Percentiles rank a stretch among this genome's conserved stretches.
These are phyloP conservation scores for Belgica antarctica DNA, from an alignment of 2,888 invertebrate species.

Conservation along the genomic window DNA sequence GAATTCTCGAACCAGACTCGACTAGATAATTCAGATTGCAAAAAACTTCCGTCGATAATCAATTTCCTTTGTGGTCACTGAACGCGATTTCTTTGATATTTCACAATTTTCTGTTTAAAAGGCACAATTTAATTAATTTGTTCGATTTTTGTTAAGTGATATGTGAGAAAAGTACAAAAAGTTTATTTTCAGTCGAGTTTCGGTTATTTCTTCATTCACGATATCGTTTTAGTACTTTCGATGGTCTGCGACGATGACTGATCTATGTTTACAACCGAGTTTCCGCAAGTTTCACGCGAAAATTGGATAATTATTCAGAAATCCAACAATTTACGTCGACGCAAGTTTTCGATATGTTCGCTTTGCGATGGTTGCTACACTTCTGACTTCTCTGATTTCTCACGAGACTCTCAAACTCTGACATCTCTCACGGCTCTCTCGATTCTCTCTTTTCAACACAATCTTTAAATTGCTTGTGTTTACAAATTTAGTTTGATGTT, in stretches of 20 bases:
- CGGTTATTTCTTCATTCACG: background rate
- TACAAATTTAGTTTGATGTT: too few relatives aligned
- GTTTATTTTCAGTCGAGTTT: conserved; percentile 3
- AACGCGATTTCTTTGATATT: background rate
- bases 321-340: background rate
- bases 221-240: background rate
- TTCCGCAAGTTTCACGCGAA: too few relatives aligned
- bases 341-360: background rate
- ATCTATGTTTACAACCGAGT: background rate
- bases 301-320: background rate
- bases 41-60: background rate
- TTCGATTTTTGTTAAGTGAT: conserved; percentile 15
- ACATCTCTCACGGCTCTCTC: too few relatives aligned
- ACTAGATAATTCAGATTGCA: background rate
- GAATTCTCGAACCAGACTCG: background rate
- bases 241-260: background rate
- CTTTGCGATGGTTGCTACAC: background rate
- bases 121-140: background rate
- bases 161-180: conserved; percentile 2
- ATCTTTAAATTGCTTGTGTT: too few relatives aligned
- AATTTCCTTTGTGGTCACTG: background rate
- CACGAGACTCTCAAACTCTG: too few relatives aligned
- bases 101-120: background rate
- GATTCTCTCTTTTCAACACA: too few relatives aligned
- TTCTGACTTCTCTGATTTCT: background rate